Evolutionary conservation across 1,140 invertebrate genomes (phyloP).

Genomic region (Musca domestica): DNA sequence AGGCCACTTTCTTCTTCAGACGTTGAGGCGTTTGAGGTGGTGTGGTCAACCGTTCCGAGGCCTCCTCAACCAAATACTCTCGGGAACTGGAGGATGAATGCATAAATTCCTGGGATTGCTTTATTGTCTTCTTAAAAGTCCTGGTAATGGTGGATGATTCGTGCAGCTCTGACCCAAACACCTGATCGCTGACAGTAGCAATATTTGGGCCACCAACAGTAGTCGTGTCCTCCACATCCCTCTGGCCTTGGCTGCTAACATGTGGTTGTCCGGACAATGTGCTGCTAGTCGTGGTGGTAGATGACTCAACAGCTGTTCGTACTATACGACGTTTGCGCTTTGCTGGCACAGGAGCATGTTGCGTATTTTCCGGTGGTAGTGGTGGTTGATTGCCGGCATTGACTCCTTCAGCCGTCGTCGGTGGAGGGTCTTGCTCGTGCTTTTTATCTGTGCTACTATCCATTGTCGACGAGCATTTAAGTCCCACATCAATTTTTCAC

Average conservation of each 20-base stretch:
- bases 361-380: constrained; percentile 16
- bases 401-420: constrained; percentile 33
- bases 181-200: constrained; percentile 10
- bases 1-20: constrained; percentile 68
- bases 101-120: not conserved
- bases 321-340: constrained; percentile 40
- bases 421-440: constrained; percentile 45
- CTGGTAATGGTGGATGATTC: constrained; percentile 48
- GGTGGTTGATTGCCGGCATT: constrained; percentile 25
- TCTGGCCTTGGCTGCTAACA: constrained; percentile 19
- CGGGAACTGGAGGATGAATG: constrained; percentile 14
- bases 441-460: constrained; percentile 43
- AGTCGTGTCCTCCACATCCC: not conserved
- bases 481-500: not conserved
- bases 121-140: constrained; percentile 45
- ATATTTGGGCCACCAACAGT: constrained; percentile 11
- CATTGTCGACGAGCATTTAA: constrained; percentile 33
- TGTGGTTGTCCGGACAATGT: constrained; percentile 4
- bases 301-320: constrained; percentile 21
- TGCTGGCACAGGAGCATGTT: constrained; percentile 42
- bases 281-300: constrained; percentile 31
- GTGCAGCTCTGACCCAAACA: constrained; percentile 35
- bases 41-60: not conserved
- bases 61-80: constrained; percentile 18
- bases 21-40: constrained; percentile 57